Conservation (phyloP, 2,888 invertebrate genomes). For the Rapana venosa region DNA sequence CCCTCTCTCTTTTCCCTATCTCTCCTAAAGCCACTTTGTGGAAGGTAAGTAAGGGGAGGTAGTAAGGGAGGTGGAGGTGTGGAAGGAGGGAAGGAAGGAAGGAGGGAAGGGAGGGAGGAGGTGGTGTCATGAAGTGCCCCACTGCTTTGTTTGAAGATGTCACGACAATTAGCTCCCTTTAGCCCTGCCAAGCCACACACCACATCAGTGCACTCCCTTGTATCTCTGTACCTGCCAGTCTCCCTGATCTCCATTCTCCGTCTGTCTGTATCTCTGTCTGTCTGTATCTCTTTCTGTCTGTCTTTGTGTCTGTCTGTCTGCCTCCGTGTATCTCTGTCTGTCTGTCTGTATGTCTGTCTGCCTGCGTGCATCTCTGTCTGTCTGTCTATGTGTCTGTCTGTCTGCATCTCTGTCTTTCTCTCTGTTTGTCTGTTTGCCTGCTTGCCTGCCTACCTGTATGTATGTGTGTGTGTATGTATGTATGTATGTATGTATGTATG, state of each 20-base stretch:
- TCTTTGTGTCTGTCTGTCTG: background rate
- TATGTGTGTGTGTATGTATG: background rate
- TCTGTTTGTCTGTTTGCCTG: background rate
- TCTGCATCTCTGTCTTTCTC: background rate
- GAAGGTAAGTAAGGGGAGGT: too few species aligned
- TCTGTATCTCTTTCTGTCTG: background rate
- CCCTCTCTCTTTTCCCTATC: background rate
- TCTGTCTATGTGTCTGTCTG: background rate
- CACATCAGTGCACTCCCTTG: background rate
- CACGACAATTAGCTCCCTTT: slow-evolving; percentile 38
- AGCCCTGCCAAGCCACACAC: slow-evolving; percentile 18
- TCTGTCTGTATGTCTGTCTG: background rate
- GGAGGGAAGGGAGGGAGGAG: too few species aligned
- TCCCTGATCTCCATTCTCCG: too few species aligned
- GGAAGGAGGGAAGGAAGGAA: too few species aligned
- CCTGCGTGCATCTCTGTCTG: background rate
- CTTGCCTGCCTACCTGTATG: background rate
- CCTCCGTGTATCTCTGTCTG: background rate
- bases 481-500: background rate
- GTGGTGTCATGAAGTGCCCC: background rate
- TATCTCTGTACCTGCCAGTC: too few species aligned
- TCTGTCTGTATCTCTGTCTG: too few species aligned
- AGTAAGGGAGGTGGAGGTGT: too few species aligned
- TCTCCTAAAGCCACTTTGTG: background rate
- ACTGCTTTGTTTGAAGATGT: slow-evolving; percentile 39